Base-by-base conservation (phyloP, 2,888 invertebrate genomes). In the Brachynemurus nebulosus region DNA sequence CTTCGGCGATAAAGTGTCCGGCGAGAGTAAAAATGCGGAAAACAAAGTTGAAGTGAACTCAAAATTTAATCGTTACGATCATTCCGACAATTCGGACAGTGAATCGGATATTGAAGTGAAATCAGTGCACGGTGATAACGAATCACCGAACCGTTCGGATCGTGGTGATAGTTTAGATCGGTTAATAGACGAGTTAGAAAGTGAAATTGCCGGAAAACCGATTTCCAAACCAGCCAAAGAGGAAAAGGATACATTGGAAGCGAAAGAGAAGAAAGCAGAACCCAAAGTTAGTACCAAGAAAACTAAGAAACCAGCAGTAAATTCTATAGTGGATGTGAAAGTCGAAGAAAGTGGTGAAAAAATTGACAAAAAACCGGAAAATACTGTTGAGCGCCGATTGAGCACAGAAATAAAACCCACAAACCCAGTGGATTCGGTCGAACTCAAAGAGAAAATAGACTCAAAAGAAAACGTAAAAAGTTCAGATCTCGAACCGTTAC, bases 1-100 rank as follows among this genome's bases (percentile, higher is more conserved):
- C 12, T 2, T 37, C 19, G 19, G 11, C 27, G 34, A 33, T 34
- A 8, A 33, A 33, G n/a, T 16, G 18, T 17, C 41, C n/a, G 12
- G 17, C 3, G 34, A 42, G 35, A 27, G 19, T 11, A 17, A 9
- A 33, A 23, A 8, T 16, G 7, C 23, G n/a, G 20, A 40, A 17
- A 14, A 14, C 8, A 27, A 11, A 17, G 40, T 17, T 8, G 23
- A 14, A 16, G 27, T 8, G 1, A 16, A 30, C 18, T 44, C 44
- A 37, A 44, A 44, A 44, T 44, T 44, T 44, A 44, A 17, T 30
- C 44, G 44, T 19, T 44, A 44, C 16, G 44, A 44, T n/a, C 44
- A 44, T 38, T 44, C 44, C 7, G 44, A 44, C n/a, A 16, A 44
- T 8, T 44, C 44, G 7, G 44, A 44, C 11, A 25, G 25, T 11